Evolutionary conservation across 1,140 invertebrate genomes (phyloP).

Genomic region (Drosophila elegans): DNA sequence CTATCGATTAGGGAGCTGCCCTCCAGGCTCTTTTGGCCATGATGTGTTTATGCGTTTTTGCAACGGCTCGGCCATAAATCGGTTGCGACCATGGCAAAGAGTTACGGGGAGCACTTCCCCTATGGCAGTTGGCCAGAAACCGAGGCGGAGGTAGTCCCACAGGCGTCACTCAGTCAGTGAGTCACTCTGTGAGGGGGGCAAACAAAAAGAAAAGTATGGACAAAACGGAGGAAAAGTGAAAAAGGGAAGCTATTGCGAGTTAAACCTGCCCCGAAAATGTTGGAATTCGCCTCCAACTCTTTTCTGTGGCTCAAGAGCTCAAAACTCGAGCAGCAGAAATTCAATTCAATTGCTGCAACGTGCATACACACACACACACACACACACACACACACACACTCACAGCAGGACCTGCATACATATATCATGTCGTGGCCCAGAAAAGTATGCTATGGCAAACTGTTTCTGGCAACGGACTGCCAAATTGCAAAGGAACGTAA

Average conservation of each 20-base stretch:
- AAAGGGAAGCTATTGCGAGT: conserved; percentile 41
- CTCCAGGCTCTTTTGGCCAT: conserved; percentile 37
- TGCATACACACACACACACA: conserved; percentile 34
- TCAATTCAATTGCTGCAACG: conserved; percentile 78
- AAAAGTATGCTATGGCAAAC: conserved; percentile 75
- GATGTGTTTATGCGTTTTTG: conserved; percentile 66
- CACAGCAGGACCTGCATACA: conserved; percentile 20
- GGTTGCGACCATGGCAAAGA: conserved; percentile 3
- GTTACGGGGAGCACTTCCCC: conserved; percentile 1
- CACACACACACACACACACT: background rate
- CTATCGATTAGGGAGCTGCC: conserved; percentile 29
- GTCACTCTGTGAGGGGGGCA: conserved; percentile 16
- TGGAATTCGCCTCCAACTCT: conserved; percentile 44
- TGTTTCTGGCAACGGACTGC: conserved; percentile 51
- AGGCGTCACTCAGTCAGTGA: conserved; percentile 41
- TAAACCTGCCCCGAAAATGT: conserved; percentile 39
- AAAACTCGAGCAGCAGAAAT: conserved; percentile 61
- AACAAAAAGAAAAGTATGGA: background rate
- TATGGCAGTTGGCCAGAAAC: conserved; percentile 54
- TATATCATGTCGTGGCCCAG: conserved; percentile 68
- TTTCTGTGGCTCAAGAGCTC: conserved; percentile 63
- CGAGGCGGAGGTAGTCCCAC: background rate
- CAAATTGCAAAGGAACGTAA: conserved; percentile 60
- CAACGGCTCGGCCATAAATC: conserved; percentile 65
- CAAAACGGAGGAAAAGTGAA: conserved; percentile 1